Base-by-base conservation (phyloP, 2,797 vertebrate species). In the Ctenosaura bakeri region DNA sequence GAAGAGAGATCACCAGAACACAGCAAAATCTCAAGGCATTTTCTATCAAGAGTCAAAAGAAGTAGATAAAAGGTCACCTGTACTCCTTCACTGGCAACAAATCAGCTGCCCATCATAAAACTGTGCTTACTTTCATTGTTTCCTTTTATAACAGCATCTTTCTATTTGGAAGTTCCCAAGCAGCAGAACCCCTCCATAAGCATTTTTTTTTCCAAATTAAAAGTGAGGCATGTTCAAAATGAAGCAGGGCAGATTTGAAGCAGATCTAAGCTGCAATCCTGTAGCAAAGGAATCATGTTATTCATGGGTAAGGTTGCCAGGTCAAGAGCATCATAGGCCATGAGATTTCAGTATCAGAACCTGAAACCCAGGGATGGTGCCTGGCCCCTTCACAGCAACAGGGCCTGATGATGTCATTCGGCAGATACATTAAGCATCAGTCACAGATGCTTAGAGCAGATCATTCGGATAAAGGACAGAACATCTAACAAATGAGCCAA, bases 31-130 rank as follows among this genome's bases (percentile, higher is more conserved):
- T 84, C 56, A 29, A 84, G 83, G 93, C 93, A 82, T 87, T 89
- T 91, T 64, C 46, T 29, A 62, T 89, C 93, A 92, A n/a, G 88
- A 95, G 94, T 89, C 93, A 92, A 92, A 93, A 93, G 90, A 94
- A 93, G 89, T 92, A 91, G 92, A 90, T 90, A 88, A 94, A 94
- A 94, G 91, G 93, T 95, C 89, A 81, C 20, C 4, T 64, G 85
- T 89, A 88, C 90, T 94, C 86, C 90, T 90, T 86, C 88, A 90
- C 77, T 92, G 93, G 90, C 90, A 92, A 12, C 56, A 89, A 94
- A 94, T 74, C 88, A 93, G 94, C 88, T 93, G 86, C 93, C 93
- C 89, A 87, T 90, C 88, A 84, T 56, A 93, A 93, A 93, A 93
- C 79, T 92, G 89, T 77, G 83, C 93, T 91, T 90, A 90, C 93